Conservation (phyloP, 2,888 invertebrate species). For the Cloeon dipterum region DNA sequence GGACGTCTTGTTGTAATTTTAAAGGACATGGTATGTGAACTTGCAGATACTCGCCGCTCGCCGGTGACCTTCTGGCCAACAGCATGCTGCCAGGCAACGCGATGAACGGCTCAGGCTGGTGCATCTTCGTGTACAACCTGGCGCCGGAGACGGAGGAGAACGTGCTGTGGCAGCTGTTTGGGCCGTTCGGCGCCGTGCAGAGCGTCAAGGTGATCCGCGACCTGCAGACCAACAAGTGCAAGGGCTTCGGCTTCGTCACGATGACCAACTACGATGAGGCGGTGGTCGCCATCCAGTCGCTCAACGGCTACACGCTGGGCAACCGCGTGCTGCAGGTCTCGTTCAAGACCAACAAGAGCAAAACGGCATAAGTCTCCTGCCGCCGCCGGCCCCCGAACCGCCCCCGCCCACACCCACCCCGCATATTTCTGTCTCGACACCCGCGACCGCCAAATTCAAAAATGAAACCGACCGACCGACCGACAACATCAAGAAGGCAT, state of each 20-base stretch:
- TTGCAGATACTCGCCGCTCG: conserved; percentile 54
- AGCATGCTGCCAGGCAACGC: conserved; percentile 68
- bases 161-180: conserved; percentile 83
- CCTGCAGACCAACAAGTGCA: conserved; percentile 89
- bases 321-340: conserved; percentile 92
- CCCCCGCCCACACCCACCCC: too few species aligned
- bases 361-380: conserved; percentile 22
- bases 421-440: too few species aligned
- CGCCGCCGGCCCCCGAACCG: conserved; percentile 8
- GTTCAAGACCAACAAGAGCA: conserved; percentile 85
- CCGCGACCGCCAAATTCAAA: too few species aligned
- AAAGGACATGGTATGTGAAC: too few species aligned
- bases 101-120: conserved; percentile 74
- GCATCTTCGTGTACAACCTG: conserved; percentile 81
- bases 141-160: conserved; percentile 82
- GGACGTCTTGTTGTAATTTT: too few species aligned
- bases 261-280: conserved; percentile 98
- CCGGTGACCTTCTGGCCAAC: conserved; percentile 54
- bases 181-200: conserved; percentile 92
- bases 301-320: conserved; percentile 88
- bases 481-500: too few species aligned
- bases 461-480: too few species aligned
- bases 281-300: conserved; percentile 82
- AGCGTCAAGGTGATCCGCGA: conserved; percentile 93
- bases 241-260: conserved; percentile 94